Evolutionary conservation across 1,140 invertebrate genomes (phyloP).

Genomic region (Maniola jurtina): DNA sequence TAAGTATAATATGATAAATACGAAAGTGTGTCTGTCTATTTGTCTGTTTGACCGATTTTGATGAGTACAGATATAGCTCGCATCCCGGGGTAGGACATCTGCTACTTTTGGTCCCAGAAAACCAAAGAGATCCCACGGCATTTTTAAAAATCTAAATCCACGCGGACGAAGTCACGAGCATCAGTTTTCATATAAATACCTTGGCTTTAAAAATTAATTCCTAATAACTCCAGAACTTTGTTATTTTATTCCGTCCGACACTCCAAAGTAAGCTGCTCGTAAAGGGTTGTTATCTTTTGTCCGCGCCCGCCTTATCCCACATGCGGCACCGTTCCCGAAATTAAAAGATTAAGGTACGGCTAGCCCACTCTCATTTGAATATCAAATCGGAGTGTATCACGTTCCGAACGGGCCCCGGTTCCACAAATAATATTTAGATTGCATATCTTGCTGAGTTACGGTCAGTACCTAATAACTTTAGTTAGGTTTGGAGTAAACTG

Average conservation of each 20-base stretch:
- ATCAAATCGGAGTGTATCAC: slow-evolving; percentile 37
- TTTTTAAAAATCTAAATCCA: no score
- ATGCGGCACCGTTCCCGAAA: slow-evolving; percentile 26
- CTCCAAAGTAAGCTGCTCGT: slow-evolving; percentile 27
- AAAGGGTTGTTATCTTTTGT: slow-evolving; percentile 35
- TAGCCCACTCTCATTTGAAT: slow-evolving; percentile 39
- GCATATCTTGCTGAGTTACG: slow-evolving; percentile 9
- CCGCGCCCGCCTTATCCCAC: slow-evolving; percentile 21
- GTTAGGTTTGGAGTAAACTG: not conserved
- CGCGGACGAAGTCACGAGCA: no score
- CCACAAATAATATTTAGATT: slow-evolving; percentile 29
- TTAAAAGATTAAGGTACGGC: slow-evolving; percentile 42
- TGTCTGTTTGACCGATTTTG: no score
- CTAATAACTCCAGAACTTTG: slow-evolving; percentile 14
- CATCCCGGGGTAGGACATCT: no score
- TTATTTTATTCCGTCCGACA: slow-evolving; percentile 29
- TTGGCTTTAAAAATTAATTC: slow-evolving; percentile 18
- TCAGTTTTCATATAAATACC: no score
- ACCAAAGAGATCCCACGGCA: no score
- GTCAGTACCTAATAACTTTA: slow-evolving; percentile 10
- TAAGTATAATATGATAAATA: no score
- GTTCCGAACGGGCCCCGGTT: slow-evolving; percentile 18
- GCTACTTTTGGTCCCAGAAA: no score
- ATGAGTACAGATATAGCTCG: no score
- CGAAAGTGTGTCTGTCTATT: no score